Percentiles rank a stretch among this genome's conserved stretches.
phyloP scores from a whole-genome alignment of 2,797 vertebrate genomes.

The Zenarchopterus dispar region DNA sequence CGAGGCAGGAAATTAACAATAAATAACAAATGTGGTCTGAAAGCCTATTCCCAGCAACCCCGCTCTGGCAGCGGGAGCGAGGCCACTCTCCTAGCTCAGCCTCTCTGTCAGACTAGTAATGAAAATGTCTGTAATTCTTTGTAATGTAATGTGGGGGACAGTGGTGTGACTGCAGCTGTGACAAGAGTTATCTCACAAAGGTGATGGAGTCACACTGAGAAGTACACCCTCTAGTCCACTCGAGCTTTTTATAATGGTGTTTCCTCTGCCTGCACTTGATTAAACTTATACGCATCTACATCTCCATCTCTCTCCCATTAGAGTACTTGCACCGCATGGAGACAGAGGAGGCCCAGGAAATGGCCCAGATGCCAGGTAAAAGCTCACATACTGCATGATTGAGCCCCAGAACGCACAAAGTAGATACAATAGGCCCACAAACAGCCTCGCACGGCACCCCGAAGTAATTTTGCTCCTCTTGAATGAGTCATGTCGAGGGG shows the following conservation, averaged over 20 bases:
- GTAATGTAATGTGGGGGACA: slow-evolving; percentile 93
- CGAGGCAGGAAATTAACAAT: slow-evolving; percentile 99
- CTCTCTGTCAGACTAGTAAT: slow-evolving; percentile 82
- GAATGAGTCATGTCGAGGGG: slow-evolving; percentile 43
- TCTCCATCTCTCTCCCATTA: slow-evolving; percentile 69
- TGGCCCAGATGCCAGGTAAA: slow-evolving; percentile 98
- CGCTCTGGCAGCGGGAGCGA: slow-evolving; percentile 25
- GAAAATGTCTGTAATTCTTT: slow-evolving; percentile 98
- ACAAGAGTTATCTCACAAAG: slow-evolving; percentile 84
- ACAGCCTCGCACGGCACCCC: slow-evolving; percentile 26
- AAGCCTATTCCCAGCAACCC: slow-evolving; percentile 67
- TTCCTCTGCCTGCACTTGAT: slow-evolving; percentile 85
- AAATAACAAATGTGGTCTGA: slow-evolving; percentile 99
- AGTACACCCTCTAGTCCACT: slow-evolving; percentile 72
- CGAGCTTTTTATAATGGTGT: slow-evolving; percentile 81
- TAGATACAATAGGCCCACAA: slow-evolving; percentile 64
- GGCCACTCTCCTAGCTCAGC: slow-evolving; percentile 46
- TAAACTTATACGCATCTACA: slow-evolving; percentile 79
- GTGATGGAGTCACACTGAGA: slow-evolving; percentile 83
- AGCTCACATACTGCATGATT: slow-evolving; percentile 60
- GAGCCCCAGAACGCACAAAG: slow-evolving; percentile 49
- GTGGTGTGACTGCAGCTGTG: slow-evolving; percentile 86
- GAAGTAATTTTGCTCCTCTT: slow-evolving; percentile 49
- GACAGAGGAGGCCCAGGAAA: slow-evolving; percentile 95
- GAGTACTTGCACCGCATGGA: slow-evolving; percentile 98